Evolutionary conservation across 2,113 vertebrate genomes (phyloP).

Genomic region (Chaenogobius annularis): DNA sequence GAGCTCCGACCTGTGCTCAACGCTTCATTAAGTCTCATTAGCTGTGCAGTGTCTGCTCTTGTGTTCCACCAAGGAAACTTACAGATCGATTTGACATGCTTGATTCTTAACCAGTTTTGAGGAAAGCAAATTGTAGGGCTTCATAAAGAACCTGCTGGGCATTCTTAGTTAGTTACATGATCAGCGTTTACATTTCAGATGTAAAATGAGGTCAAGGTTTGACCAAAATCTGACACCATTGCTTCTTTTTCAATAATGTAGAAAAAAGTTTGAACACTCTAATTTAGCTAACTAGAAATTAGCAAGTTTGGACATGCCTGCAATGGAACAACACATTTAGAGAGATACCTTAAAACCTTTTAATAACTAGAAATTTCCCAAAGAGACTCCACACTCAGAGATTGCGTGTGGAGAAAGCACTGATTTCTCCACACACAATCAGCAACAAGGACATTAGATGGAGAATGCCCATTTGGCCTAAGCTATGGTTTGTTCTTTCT

Average conservation of each 20-base stretch:
- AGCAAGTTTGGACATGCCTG: not conserved
- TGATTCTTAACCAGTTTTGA: constrained; percentile 2
- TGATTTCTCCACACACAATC: not conserved
- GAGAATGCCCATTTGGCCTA: not conserved
- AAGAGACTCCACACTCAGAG: too few species aligned
- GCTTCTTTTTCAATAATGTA: not conserved
- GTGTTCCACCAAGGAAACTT: constrained; percentile 3
- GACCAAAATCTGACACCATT: not conserved
- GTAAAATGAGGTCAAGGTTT: not conserved
- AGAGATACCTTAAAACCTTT: not conserved
- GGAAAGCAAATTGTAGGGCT: not conserved
- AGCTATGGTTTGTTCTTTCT: not conserved
- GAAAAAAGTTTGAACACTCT: not conserved
- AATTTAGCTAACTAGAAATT: not conserved
- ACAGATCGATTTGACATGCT: constrained; percentile 8
- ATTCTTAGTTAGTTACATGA: not conserved
- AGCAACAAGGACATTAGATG: not conserved
- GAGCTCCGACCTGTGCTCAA: constrained; percentile 6
- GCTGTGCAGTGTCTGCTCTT: constrained; percentile 3
- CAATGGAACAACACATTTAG: not conserved
- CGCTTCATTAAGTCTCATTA: constrained; percentile 15
- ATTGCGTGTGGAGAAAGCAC: too few species aligned
- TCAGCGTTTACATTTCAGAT: not conserved
- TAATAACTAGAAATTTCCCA: too few species aligned
- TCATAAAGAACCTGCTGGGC: not conserved